Evolutionary conservation across 2,797 vertebrate genomes (phyloP), one percentile per base, ranked within the genome.

Genomic region (Lagocephalus sceleratus): DNA sequence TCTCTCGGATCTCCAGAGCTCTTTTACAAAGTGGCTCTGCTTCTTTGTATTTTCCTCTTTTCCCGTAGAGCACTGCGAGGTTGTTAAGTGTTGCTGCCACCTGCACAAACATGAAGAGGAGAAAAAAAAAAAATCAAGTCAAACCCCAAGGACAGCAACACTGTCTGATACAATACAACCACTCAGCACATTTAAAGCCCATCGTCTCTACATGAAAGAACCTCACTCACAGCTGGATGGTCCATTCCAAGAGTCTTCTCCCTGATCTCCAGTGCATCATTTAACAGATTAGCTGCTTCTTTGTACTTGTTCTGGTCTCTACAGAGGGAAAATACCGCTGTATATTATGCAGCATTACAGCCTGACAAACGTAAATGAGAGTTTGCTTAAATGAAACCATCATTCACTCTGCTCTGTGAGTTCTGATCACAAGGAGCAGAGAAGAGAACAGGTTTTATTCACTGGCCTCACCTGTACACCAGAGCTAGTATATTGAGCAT

Each of bases 221-320:
- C 3, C 7, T 1, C 3, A 83, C 93, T 82, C 63, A 95, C 94
- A 12, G 94, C 94, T 0, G 93, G 94, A 54, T 95, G 94, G 60
- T 95, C 93, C 57, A 89, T 67, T 14, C 94, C 94, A 11, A 95
- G 86, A 0, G 94, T 95, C 79, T 93, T 94, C 77, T 95, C 94
- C 6, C 94, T 84, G 73, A 95, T 94, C 1, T 89, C 89, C 71
- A 95, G 63, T 0, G 94, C 94, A 1, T 95, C 93, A 0, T 95
- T 95, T 70, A 95, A 84, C 43, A 95, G 89, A 60, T 88, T 93
- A 0, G 94, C 93, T 16, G 94, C 94, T 60, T 95, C 94, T 75
- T 94, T 94, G 75, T 94, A 95, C 76, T 94, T 95, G 79, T 94
- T 95, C 75, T 95, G 94, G 75, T 95, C 94, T 71, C 94, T 95